phyloP scores from a whole-genome alignment of 2,888 invertebrate species.

The Punctoribates punctum region DNA sequence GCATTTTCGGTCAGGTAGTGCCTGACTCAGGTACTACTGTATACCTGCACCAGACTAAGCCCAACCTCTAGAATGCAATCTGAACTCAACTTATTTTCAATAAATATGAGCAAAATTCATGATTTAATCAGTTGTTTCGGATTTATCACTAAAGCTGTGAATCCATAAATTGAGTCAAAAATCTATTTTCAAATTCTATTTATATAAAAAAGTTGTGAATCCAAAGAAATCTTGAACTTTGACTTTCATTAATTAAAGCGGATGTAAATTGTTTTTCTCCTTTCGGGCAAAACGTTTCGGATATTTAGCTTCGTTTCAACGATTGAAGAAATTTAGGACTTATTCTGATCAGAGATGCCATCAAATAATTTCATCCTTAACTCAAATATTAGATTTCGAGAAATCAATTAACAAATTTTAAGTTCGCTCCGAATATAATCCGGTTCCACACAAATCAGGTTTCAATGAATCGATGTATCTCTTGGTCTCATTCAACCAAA shows the following conservation, averaged over 20 bases:
- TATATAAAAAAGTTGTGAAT: neutral
- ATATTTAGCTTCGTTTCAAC: neutral
- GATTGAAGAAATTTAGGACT: neutral
- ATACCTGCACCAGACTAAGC: neutral
- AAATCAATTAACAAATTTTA: neutral
- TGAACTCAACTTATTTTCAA: neutral
- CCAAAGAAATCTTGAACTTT: conserved; percentile 5
- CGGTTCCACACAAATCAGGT: neutral
- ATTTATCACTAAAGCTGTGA: neutral
- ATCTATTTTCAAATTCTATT: neutral
- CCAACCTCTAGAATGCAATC: neutral
- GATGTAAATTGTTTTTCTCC: conserved; percentile 29
- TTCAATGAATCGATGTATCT: neutral
- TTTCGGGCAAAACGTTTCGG: neutral
- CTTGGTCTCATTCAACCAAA: neutral
- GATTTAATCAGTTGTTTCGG: neutral
- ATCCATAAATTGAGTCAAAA: neutral
- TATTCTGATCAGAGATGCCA: neutral
- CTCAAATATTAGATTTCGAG: neutral
- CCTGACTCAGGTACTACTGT: neutral
- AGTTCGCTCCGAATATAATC: neutral
- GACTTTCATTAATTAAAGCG: conserved; percentile 28
- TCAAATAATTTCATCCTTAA: neutral
- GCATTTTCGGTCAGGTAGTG: neutral
- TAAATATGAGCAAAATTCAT: neutral